Evolutionary conservation across 1,140 invertebrate species (phyloP).

Genomic region (Venturia canescens): DNA sequence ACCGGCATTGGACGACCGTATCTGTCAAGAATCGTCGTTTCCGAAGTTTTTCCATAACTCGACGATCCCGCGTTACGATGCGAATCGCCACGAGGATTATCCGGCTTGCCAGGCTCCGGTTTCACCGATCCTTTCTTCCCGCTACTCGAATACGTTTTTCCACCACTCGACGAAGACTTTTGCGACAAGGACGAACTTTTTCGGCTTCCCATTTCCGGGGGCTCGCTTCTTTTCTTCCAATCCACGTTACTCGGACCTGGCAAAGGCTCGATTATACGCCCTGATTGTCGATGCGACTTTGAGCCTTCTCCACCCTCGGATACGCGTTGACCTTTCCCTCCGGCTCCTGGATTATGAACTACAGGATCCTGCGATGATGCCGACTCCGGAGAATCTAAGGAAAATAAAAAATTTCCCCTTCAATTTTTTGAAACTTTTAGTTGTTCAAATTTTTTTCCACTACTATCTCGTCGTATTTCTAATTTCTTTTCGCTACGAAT

Average conservation of each 20-base stretch:
- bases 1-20: slow-evolving; percentile 70
- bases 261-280: slow-evolving; percentile 72
- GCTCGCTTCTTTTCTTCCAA: slow-evolving; percentile 64
- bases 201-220: slow-evolving; percentile 46
- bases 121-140: slow-evolving; percentile 47
- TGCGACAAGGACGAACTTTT: slow-evolving; percentile 44
- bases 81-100: slow-evolving; percentile 50
- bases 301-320: slow-evolving; percentile 27
- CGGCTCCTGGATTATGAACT: slow-evolving; percentile 7
- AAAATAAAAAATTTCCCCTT: not conserved
- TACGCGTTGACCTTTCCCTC: not conserved
- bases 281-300: slow-evolving; percentile 51
- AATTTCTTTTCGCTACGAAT: not conserved
- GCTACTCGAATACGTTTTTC: slow-evolving; percentile 52
- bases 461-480: no score
- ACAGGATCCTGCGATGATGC: slow-evolving; percentile 53
- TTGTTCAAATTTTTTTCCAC: no score
- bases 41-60: slow-evolving; percentile 50
- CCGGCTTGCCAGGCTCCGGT: slow-evolving; percentile 46
- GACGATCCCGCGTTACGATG: slow-evolving; percentile 53
- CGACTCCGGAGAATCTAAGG: slow-evolving; percentile 56
- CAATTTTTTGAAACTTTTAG: not conserved
- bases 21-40: slow-evolving; percentile 70
- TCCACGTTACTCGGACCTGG: slow-evolving; percentile 67
- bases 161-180: slow-evolving; percentile 39